Percentiles rank a stretch among this genome's conserved stretches.
Conservation (phyloP, 2,113 vertebrate genomes). For the Notiomystis cincta region DNA sequence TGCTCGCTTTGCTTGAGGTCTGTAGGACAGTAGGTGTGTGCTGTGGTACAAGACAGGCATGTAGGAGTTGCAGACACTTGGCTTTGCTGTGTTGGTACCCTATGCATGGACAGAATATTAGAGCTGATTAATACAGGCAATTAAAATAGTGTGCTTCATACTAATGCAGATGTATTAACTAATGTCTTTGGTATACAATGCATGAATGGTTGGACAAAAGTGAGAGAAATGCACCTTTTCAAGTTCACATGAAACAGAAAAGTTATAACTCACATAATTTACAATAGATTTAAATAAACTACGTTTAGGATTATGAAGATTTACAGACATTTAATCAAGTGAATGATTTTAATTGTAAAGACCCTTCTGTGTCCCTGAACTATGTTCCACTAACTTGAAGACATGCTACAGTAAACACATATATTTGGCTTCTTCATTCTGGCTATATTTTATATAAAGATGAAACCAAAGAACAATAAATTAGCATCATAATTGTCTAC, state of each 20-base stretch:
- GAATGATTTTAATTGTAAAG: constrained; percentile 73
- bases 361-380: constrained; percentile 79
- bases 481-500: constrained; percentile 93
- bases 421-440: constrained; percentile 90
- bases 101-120: constrained; percentile 3
- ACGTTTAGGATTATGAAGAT: constrained; percentile 75
- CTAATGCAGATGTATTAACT: constrained; percentile 54
- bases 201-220: constrained; percentile 60
- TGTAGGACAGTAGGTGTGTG: not conserved
- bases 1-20: not conserved
- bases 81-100: constrained; percentile 38
- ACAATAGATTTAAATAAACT: constrained; percentile 82
- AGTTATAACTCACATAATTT: constrained; percentile 74
- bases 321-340: constrained; percentile 80
- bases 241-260: constrained; percentile 72
- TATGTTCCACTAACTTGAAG: constrained; percentile 78
- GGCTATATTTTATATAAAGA: constrained; percentile 86
- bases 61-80: not conserved
- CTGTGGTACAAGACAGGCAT: not conserved
- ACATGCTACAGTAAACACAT: constrained; percentile 94
- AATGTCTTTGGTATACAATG: constrained; percentile 88
- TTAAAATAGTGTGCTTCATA: constrained; percentile 48
- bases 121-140: constrained; percentile 28
- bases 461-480: constrained; percentile 95
- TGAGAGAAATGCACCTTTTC: constrained; percentile 61